Conservation (phyloP, 2,113 vertebrate genomes). For the Stomatorhinus ivindoensis region DNA sequence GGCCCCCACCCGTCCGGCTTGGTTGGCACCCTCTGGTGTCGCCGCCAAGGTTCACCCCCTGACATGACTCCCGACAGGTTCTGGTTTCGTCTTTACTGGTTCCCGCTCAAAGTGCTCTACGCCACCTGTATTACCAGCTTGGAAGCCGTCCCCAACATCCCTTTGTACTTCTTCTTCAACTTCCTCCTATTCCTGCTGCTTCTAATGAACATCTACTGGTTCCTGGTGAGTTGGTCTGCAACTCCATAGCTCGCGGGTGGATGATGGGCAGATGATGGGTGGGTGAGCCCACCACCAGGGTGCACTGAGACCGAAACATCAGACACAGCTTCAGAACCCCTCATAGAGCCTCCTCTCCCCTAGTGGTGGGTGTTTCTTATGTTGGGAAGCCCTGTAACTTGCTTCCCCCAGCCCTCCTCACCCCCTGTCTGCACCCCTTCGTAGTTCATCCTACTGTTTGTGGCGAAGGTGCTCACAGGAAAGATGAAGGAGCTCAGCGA, state of each 20-base stretch:
- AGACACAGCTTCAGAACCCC: not conserved
- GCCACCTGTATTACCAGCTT: slow-evolving; percentile 82
- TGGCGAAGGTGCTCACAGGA: slow-evolving; percentile 79
- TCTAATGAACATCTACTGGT: slow-evolving; percentile 98
- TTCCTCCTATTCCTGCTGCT: slow-evolving; percentile 74
- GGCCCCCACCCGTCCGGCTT: slow-evolving; percentile 2
- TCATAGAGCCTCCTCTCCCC: not conserved
- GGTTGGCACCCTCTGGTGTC: not conserved
- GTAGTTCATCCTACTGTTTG: slow-evolving; percentile 89
- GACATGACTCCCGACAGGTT: slow-evolving; percentile 66
- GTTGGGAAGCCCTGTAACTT: not conserved
- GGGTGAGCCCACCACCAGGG: not conserved
- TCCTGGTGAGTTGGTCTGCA: slow-evolving; percentile 71
- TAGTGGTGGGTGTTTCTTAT: not conserved
- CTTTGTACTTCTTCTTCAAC: slow-evolving; percentile 99
- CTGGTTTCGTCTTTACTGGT: slow-evolving; percentile 98
- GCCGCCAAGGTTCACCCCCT: too few relatives aligned
- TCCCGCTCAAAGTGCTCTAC: slow-evolving; percentile 90
- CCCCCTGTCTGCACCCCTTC: not conserved
- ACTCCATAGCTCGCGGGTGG: not conserved
- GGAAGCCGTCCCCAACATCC: slow-evolving; percentile 71
- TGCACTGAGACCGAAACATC: not conserved
- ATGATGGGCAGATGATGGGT: not conserved
- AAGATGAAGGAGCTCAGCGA: slow-evolving; percentile 83
- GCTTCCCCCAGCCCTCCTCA: not conserved